A percentile compares a stretch with the other conserved stretches of the same genome.
phyloP scores from a whole-genome alignment of 2,113 vertebrate genomes.

The Cariama cristata region DNA sequence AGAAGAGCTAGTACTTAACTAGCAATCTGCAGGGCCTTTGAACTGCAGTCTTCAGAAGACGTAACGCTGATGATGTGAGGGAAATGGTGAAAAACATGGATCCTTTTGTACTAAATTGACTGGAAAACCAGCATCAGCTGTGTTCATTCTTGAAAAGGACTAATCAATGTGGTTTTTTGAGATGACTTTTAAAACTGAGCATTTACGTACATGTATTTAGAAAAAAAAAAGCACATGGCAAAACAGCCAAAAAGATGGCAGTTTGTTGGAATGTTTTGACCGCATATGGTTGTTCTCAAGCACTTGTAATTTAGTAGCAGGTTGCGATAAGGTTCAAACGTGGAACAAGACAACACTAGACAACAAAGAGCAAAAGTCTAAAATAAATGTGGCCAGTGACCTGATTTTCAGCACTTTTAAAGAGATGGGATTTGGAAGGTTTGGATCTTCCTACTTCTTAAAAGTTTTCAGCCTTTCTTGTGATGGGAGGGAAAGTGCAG shows the following conservation, averaged over 20 bases:
- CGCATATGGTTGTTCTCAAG: neutral
- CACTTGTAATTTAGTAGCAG: neutral
- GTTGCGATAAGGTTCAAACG: neutral
- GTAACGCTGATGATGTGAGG: constrained; percentile 5
- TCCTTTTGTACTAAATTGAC: constrained; percentile 7
- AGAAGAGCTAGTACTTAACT: neutral
- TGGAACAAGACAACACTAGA: neutral
- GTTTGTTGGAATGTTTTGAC: neutral
- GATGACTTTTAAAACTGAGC: neutral
- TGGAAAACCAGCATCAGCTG: constrained; percentile 4
- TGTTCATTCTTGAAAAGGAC: neutral
- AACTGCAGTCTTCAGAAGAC: neutral
- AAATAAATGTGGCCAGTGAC: neutral
- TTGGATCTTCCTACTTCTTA: neutral
- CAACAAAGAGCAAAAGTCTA: neutral
- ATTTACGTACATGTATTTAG: neutral
- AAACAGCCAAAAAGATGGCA: neutral
- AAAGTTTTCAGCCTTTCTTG: neutral
- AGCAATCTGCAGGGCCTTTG: constrained; percentile 8
- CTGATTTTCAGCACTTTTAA: neutral
- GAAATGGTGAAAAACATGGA: neutral
- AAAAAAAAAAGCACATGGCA: neutral
- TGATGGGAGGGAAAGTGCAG: neutral
- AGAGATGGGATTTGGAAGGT: neutral
- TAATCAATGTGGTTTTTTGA: neutral